phyloP scores from a whole-genome alignment of 64 coral and sea anemone genomes.

The Catalaphyllia jardinei region DNA sequence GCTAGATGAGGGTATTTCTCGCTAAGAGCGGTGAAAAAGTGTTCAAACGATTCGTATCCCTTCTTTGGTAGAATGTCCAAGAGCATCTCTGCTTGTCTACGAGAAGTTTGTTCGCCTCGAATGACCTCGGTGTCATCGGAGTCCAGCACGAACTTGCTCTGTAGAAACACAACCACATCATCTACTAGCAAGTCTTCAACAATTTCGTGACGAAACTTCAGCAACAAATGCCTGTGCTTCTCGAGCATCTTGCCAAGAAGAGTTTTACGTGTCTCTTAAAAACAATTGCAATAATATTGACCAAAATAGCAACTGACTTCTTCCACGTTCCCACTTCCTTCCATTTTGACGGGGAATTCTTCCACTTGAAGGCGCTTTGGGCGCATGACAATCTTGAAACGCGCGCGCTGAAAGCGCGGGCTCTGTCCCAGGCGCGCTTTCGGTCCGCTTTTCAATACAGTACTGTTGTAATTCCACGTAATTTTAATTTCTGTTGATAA shows the following conservation, averaged over 20 bases:
- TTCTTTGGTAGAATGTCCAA: constrained; percentile 85
- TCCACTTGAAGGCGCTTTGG: background rate
- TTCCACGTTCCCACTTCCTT: background rate
- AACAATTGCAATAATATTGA: background rate
- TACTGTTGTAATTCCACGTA: too few species aligned
- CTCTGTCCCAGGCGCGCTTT: background rate
- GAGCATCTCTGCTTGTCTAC: constrained; percentile 69
- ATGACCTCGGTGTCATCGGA: constrained; percentile 76
- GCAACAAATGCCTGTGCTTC: constrained; percentile 83
- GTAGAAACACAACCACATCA: constrained; percentile 74
- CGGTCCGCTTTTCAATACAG: too few species aligned
- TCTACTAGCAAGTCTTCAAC: constrained; percentile 85
- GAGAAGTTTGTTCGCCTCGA: constrained; percentile 52
- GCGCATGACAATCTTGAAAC: background rate
- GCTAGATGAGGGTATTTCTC: constrained; percentile 96
- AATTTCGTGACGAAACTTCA: constrained; percentile 61
- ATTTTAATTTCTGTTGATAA: too few species aligned
- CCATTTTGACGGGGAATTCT: constrained; percentile 18
- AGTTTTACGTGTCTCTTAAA: background rate
- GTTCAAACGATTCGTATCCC: constrained; percentile 80
- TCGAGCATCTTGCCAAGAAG: constrained; percentile 69
- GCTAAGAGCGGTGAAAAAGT: constrained; percentile 63
- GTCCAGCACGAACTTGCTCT: constrained; percentile 81
- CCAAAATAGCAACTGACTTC: background rate
- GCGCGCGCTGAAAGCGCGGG: background rate